Evolutionary conservation across 1,140 invertebrate species (phyloP), one percentile per base, ranked within the genome.

Genomic region (Lepidotrigona ventralis): DNA sequence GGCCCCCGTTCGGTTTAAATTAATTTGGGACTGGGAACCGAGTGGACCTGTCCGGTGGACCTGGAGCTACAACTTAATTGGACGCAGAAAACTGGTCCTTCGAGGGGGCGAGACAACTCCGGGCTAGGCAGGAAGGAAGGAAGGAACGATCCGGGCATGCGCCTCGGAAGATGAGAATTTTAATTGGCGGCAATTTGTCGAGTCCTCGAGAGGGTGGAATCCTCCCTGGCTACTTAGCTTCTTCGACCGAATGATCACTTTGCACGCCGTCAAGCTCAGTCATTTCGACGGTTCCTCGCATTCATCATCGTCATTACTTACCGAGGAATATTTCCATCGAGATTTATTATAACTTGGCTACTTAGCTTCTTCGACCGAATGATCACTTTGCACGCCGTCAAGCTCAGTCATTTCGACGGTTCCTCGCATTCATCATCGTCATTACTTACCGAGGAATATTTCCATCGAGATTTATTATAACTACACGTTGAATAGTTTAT

Each of bases 121-220:
- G 21, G 46, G 66, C 29, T 76, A 58, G 72, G 58, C 58, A 33
- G 68, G 79, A 87, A 58, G 39, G 80, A 80, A 33, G 33, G 33
- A 33, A 33, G 33, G 33, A n/a, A 80, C 60, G 71, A 66, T 63
- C 46, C 56, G 68, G 51, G 75, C 54, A 79, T 72, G 75, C 63
- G 73, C 71, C 72, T 87, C 76, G 58, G 80, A 86, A 84, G 83
- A 88, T 68, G 90, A 91, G 92, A 93, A 93, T 94, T 94, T 94
- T 94, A 93, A 94, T 94, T 94, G 92, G 91, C 83, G 87, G 85
- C 92, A 93, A 94, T 94, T 94, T 93, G 92, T 93, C 91, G 86
- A 77, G 58, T 46, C 17, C 68, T 81, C 80, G 74, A 74, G 63
- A 81, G 71, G 78, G 83, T 81, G 78, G 53, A 68, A 72, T 81